phyloP scores from a whole-genome alignment of 2,113 vertebrate genomes.

The Origma solitaria region DNA sequence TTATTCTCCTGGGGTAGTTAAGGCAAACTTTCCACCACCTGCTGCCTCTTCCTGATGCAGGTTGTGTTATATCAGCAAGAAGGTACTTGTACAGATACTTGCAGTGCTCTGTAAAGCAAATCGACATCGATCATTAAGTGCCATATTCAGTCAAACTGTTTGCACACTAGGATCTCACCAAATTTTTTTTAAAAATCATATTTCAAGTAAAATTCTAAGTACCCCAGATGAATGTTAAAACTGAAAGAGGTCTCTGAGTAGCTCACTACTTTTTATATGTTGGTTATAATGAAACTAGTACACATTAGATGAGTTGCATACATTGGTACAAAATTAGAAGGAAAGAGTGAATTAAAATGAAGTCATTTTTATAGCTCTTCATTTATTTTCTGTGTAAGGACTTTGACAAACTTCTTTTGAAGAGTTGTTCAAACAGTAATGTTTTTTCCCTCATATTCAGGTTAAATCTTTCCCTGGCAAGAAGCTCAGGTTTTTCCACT shows the following conservation, averaged over 20 bases:
- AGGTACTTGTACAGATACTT: not conserved
- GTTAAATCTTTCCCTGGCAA: not conserved
- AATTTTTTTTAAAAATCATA: accelerated
- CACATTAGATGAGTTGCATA: not conserved
- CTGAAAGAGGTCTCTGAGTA: not conserved
- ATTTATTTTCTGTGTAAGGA: not conserved
- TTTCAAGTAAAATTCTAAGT: not conserved
- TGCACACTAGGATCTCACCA: not conserved
- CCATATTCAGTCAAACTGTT: not conserved
- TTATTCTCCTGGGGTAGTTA: not conserved
- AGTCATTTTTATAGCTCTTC: not conserved
- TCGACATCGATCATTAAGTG: not conserved
- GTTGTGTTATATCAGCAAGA: not conserved
- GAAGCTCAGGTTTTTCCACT: not conserved
- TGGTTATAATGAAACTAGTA: not conserved
- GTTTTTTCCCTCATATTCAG: not conserved
- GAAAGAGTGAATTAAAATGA: not conserved
- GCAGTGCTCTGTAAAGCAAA: not conserved
- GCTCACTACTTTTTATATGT: not conserved
- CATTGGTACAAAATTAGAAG: not conserved
- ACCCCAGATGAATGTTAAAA: not conserved
- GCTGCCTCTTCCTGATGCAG: not conserved
- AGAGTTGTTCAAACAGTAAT: not conserved
- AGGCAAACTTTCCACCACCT: not conserved
- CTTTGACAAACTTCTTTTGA: not conserved